Conservation (phyloP, 2,113 vertebrate species). For the Dinomys branickii region DNA sequence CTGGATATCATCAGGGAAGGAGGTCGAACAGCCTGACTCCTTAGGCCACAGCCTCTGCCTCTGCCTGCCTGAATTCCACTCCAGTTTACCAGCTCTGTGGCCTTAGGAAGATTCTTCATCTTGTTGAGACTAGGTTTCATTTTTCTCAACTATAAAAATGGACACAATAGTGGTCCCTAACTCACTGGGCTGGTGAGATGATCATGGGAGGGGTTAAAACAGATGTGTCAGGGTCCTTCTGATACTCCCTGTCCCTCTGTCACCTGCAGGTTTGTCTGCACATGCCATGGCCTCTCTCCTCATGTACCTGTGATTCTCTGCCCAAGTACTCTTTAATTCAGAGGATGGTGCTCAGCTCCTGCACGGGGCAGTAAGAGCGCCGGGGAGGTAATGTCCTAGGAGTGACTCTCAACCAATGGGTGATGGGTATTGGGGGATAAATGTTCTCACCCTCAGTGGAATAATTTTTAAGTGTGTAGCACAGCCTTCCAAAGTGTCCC, state of each 20-base stretch:
- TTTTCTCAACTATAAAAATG: not conserved
- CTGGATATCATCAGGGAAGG: not conserved
- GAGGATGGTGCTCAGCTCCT: not conserved
- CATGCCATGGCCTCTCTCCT: not conserved
- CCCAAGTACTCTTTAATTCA: not conserved
- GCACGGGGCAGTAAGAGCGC: not conserved
- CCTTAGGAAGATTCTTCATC: not conserved
- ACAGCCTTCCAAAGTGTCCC: not conserved
- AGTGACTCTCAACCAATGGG: not conserved
- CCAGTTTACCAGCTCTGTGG: not conserved
- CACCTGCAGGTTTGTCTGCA: not conserved
- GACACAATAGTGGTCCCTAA: not conserved
- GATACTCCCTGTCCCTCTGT: not conserved
- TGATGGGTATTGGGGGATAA: not conserved
- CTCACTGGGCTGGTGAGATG: not conserved
- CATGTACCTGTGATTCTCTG: not conserved
- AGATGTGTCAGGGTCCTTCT: not conserved
- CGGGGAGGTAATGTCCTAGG: not conserved
- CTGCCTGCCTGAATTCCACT: not conserved
- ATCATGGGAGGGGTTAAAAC: accelerated
- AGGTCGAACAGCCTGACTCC: not conserved
- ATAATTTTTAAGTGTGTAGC: not conserved
- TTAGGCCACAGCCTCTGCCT: not conserved
- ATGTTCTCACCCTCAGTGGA: not conserved
- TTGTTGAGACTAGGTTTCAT: not conserved